These are phyloP conservation scores for Epizoanthus rinbou DNA, from an alignment of 92 coral and sea anemone genomes.

Conservation along the genomic window DNA sequence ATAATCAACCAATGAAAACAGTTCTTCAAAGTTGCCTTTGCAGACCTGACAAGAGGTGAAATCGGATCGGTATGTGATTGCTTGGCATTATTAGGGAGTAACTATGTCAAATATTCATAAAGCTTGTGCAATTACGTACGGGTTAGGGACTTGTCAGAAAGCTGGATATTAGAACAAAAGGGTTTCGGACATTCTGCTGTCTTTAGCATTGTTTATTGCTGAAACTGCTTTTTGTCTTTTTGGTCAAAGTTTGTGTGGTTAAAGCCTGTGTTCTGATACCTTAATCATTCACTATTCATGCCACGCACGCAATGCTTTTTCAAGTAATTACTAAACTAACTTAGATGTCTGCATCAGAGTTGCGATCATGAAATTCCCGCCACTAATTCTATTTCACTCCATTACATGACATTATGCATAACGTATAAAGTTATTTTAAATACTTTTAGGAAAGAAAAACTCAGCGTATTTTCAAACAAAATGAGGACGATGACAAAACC, in stretches of 20 bases:
- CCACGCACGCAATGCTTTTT: too few relatives aligned
- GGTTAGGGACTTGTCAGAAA: background rate
- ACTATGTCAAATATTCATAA: constrained; percentile 8
- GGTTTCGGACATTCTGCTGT: background rate
- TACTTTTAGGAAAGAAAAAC: too few relatives aligned
- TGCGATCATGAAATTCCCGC: too few relatives aligned
- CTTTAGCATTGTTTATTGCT: background rate
- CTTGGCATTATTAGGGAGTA: background rate
- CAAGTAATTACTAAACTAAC: too few relatives aligned
- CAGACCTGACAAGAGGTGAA: background rate
- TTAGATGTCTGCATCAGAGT: too few relatives aligned
- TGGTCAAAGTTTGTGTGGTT: background rate
- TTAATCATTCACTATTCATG: too few relatives aligned
- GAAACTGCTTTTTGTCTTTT: background rate
- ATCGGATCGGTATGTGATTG: background rate
- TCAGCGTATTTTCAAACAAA: too few relatives aligned
- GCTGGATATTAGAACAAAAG: constrained; percentile 8
- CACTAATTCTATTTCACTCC: too few relatives aligned
- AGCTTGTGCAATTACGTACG: constrained; percentile 1
- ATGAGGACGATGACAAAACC: background rate
- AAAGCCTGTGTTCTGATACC: too few relatives aligned
- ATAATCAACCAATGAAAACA: background rate
- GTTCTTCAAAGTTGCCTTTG: background rate
- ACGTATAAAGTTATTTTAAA: too few relatives aligned
- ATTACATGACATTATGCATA: too few relatives aligned